phyloP scores from a whole-genome alignment of 2,113 vertebrate species.

The Rhineura floridana region DNA sequence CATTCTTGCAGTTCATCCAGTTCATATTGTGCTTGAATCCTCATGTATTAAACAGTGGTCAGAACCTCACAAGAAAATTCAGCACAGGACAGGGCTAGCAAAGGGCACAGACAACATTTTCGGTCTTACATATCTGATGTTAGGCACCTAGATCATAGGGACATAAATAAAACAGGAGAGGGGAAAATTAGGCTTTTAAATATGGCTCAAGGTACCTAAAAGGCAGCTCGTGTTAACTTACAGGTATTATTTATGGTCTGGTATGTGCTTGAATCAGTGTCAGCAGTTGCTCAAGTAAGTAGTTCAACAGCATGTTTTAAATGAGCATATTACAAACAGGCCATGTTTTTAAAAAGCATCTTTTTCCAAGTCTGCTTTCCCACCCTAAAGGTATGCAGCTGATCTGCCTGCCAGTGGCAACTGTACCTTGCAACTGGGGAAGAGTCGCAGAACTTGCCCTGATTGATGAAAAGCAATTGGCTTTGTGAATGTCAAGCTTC shows the following conservation, averaged over 20 bases:
- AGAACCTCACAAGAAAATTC: not conserved
- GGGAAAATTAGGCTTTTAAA: not conserved
- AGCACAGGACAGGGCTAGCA: not conserved
- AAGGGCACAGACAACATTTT: not conserved
- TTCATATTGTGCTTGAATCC: not conserved
- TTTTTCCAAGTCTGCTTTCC: not conserved
- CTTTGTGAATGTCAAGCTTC: not conserved
- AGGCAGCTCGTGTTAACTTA: not conserved
- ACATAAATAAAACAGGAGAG: not conserved
- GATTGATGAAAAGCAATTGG: not conserved
- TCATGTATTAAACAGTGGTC: not conserved
- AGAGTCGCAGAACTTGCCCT: not conserved
- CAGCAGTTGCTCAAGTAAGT: not conserved
- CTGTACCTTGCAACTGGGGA: not conserved
- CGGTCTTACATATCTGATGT: not conserved
- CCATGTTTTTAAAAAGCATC: not conserved
- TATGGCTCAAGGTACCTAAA: conserved; percentile 4
- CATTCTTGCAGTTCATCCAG: not conserved
- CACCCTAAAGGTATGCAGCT: not conserved
- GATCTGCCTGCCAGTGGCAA: not conserved
- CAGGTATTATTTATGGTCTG: conserved; percentile 18
- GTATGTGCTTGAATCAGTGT: not conserved
- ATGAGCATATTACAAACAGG: not conserved
- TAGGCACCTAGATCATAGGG: not conserved
- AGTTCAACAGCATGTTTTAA: conserved; percentile 1